Conservation (phyloP, 1,140 invertebrate genomes). For the Tyrophagus putrescentiae region DNA sequence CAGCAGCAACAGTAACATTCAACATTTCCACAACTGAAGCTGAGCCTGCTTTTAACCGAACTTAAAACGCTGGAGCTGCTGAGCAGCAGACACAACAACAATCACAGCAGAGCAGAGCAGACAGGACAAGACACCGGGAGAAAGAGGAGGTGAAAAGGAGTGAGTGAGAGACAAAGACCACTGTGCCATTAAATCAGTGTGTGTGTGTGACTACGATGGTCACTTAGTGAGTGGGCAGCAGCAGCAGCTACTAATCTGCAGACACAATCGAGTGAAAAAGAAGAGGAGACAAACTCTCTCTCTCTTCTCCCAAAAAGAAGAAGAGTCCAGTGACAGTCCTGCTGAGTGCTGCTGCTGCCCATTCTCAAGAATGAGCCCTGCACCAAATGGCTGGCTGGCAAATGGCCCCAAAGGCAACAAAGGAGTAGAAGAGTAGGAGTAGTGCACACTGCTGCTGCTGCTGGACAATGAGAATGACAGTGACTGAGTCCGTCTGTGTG, state of each 20-base stretch:
- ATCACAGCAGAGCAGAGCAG: neutral
- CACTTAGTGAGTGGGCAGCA: no score
- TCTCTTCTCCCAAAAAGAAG: no score
- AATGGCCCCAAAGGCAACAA: constrained; percentile 5
- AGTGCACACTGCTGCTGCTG: neutral
- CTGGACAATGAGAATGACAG: neutral
- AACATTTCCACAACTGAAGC: no score
- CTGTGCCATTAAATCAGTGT: neutral
- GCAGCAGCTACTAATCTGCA: constrained; percentile 10
- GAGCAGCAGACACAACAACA: neutral
- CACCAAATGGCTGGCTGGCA: neutral
- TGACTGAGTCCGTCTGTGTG: neutral
- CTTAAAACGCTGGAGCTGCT: neutral
- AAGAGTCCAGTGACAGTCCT: neutral
- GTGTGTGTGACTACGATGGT: no score
- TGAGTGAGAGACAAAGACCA: neutral
- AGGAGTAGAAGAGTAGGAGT: neutral
- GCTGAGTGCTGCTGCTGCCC: neutral
- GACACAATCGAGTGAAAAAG: constrained; percentile 4
- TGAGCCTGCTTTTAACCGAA: no score
- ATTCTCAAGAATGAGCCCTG: neutral
- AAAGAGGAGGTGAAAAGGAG: neutral
- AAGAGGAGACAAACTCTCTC: neutral
- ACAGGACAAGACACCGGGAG: neutral
- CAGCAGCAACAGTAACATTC: no score